Base-by-base conservation (phyloP, 2,888 invertebrate species). In the Euplexia lucipara region DNA sequence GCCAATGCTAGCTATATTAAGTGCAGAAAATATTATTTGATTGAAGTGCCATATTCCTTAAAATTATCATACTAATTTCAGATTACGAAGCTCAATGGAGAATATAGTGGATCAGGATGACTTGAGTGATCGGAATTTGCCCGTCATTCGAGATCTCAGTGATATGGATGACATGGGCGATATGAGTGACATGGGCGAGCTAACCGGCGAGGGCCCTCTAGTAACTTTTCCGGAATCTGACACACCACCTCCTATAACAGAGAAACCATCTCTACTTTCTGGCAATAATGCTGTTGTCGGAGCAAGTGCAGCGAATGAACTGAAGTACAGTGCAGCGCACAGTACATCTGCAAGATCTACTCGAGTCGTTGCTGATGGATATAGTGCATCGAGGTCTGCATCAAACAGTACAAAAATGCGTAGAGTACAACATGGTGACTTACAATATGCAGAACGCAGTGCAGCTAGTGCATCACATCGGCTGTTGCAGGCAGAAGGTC, bases 321-420 rank as follows among this genome's bases (percentile, higher is more conserved):
- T 98, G 76, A 98, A 98, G 90, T 98, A 97, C 88, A 98, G 98
- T 90, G 97, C 98, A 90, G 98, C 98, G 86, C 96, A 97, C 80
- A 97, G 97, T 90, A 97, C 97, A 72, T 97, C 97, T 59, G 97
- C 97, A 65, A 93, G 94, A 72, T 93, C 94, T 14, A 97, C 98
- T 0, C 97, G 98, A 90, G 97, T 98, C 37, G 96, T 98, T 20
- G 97, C 97, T 64, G 98, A 98, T 86, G 97, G 97, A 75, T 97
- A 96, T 91, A 98, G 98, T 90, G 97, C 98, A 34, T 92, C 97
- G 94, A 88, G 96, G 59, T 95, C 95, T 37, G 93, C 92, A 47
- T 94, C 95, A 6, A 95, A 95, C 82, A 94, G 94, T 66, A 92
- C 95, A 42, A 90, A 92, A 80, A 92, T 93, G 94, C 89, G 94